Percentiles rank a stretch among this genome's conserved stretches.
These are phyloP conservation scores for Melitaea cinxia DNA, from an alignment of 1,140 invertebrate genomes.

Conservation along the genomic window DNA sequence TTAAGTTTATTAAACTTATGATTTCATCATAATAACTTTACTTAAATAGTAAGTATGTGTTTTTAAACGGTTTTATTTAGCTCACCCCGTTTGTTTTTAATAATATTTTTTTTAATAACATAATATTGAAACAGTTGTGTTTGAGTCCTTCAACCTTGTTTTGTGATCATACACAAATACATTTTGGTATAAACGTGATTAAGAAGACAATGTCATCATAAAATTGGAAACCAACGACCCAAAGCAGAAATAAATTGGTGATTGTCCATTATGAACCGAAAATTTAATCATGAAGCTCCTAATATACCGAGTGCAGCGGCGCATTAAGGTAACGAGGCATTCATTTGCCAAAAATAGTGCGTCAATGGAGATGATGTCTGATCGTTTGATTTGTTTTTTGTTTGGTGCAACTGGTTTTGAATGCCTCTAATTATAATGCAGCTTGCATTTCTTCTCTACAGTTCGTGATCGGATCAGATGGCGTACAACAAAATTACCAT, in stretches of 20 bases:
- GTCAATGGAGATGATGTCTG: constrained; percentile 41
- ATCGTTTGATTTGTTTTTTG: constrained; percentile 38
- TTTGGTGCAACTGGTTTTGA: constrained; percentile 38
- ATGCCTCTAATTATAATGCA: constrained; percentile 48
- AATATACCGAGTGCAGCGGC: constrained; percentile 44
- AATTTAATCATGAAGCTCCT: constrained; percentile 53
- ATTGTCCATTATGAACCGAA: constrained; percentile 46
- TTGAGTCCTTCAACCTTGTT: not conserved
- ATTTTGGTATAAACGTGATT: constrained; percentile 25
- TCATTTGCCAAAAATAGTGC: constrained; percentile 46
- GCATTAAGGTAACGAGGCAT: constrained; percentile 41
- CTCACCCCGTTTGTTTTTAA: not conserved
- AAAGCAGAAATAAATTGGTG: constrained; percentile 45
- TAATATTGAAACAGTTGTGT: not conserved
- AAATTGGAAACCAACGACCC: constrained; percentile 46
- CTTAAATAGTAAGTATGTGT: not conserved
- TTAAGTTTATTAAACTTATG: not conserved
- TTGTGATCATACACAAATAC: constrained; percentile 32
- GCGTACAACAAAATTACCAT: constrained; percentile 45
- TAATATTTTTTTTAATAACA: not conserved
- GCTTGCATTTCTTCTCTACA: constrained; percentile 31
- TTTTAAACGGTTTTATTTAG: too few relatives aligned
- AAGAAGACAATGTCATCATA: constrained; percentile 40
- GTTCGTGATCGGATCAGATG: constrained; percentile 42
- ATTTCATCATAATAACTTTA: not conserved